phyloP scores from a whole-genome alignment of 2,888 invertebrate species.

The Watsonalla binaria region DNA sequence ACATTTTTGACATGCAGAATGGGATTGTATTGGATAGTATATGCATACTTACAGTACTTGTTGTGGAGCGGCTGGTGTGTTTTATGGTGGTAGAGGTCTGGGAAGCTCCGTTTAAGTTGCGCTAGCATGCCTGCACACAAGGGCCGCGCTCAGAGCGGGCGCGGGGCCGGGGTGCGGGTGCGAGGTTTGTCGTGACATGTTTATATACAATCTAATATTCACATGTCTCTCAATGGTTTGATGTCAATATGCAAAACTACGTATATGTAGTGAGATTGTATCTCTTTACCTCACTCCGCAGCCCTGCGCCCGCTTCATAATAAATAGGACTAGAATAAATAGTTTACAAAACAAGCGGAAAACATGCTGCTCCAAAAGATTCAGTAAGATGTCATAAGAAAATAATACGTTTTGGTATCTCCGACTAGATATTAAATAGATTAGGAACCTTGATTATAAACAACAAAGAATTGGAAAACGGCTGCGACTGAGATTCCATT shows the following conservation, averaged over 20 bases:
- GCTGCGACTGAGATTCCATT: too few species aligned
- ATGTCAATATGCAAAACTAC: background rate
- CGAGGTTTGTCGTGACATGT: conserved; percentile 4
- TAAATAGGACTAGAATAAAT: conserved; percentile 55
- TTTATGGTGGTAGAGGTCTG: conserved; percentile 89
- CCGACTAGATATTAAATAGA: too few species aligned
- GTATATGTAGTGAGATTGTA: background rate
- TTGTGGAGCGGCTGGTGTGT: conserved; percentile 87
- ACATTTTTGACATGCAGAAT: conserved; percentile 44
- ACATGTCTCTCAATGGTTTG: background rate
- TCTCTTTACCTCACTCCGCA: conserved; percentile 27
- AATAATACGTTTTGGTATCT: too few species aligned
- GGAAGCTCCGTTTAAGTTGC: conserved; percentile 93
- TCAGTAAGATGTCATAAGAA: conserved; percentile 16
- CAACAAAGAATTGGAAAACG: too few species aligned
- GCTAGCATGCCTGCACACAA: conserved; percentile 90
- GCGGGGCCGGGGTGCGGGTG: conserved; percentile 37
- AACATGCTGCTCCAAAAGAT: conserved; percentile 63
- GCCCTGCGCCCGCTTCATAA: conserved; percentile 48
- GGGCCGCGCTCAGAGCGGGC: conserved; percentile 77
- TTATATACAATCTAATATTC: background rate
- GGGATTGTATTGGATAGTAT: conserved; percentile 27
- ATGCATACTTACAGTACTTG: conserved; percentile 81
- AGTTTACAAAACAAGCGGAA: conserved; percentile 55
- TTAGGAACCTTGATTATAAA: too few species aligned